Base-by-base conservation (phyloP, 1,140 invertebrate species). In the Solenopsis fugax region DNA sequence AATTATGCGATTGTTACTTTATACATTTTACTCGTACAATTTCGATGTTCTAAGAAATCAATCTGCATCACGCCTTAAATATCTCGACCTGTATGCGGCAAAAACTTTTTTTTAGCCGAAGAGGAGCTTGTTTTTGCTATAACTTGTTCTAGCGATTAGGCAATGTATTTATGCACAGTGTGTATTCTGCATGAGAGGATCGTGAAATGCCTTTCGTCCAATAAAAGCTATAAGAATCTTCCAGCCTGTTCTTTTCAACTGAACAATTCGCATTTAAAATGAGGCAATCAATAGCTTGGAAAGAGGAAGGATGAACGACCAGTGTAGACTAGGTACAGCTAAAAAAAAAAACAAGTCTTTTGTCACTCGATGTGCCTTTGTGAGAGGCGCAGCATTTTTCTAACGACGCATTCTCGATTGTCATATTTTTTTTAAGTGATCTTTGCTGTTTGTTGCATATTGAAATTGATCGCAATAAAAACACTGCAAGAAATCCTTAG, bases 351-450 rank as follows among this genome's bases (percentile, higher is more conserved):
- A 41, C 41, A 41, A 41, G 41, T 41, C 41, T 41, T 41, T 56
- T 72, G 67, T 58, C 5, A 21, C 18, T 9, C 13, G 4, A 41
- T 41, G 4, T 10, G 24, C 67, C 58, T 73, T 48, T 29, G 12
- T 56, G 21, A 5, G 13, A 65, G n/a, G 45, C 50, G 45, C 5
- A 4, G 58, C 71, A 80, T 88, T 81, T 90, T 90, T 85, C 86
- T 80, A 82, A 90, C 37, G 64, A 88, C 50, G 69, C 80, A 76
- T 85, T 90, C 64, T 71, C 85, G 52, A 89, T 87, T 73, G 71
- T 86, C 50, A 62, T 87, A 90, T 88, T 91, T 91, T 91, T 78
- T 90, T 91, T 87, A 91, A 29, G 87, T 86, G n/a, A 90, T 52
- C 60, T 85, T 85, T 88, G 89, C 90, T 91, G 62, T 88, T 88